Percentiles rank a stretch among this genome's conserved stretches.
These are phyloP conservation scores for Premnoplex brunnescens DNA, from an alignment of 2,797 vertebrate species.

Conservation along the genomic window DNA sequence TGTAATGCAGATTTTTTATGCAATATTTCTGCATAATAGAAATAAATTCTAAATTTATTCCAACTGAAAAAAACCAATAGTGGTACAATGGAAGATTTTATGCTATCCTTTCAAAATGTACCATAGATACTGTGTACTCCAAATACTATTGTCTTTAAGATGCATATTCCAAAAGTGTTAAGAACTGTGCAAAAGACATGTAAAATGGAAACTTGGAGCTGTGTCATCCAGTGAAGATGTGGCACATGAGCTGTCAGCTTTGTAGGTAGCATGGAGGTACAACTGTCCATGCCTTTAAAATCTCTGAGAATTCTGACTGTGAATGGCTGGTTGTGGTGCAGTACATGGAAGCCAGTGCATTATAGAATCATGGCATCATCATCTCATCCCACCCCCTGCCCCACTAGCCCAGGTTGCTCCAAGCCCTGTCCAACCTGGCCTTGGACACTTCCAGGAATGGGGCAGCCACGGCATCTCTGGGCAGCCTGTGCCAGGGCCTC, in stretches of 20 bases:
- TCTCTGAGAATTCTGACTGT: not conserved
- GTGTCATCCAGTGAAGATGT: not conserved
- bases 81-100: not conserved
- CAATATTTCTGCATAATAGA: not conserved
- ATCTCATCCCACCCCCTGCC: accelerated
- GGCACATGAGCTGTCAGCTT: not conserved
- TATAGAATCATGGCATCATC: no score
- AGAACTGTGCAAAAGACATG: not conserved
- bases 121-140: not conserved
- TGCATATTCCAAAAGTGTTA: not conserved
- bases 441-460: not conserved
- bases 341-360: not conserved
- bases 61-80: not conserved
- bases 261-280: not conserved
- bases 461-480: not conserved
- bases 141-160: not conserved
- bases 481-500: not conserved
- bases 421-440: not conserved
- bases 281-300: not conserved
- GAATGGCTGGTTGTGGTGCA: not conserved
- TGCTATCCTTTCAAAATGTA: not conserved
- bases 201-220: not conserved
- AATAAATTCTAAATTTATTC: not conserved
- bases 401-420: not conserved
- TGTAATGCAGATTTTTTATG: not conserved